Evolutionary conservation across 2,888 invertebrate species (phyloP), one percentile per base, ranked within the genome.

Genomic region (Caenorhabditis sp.): DNA sequence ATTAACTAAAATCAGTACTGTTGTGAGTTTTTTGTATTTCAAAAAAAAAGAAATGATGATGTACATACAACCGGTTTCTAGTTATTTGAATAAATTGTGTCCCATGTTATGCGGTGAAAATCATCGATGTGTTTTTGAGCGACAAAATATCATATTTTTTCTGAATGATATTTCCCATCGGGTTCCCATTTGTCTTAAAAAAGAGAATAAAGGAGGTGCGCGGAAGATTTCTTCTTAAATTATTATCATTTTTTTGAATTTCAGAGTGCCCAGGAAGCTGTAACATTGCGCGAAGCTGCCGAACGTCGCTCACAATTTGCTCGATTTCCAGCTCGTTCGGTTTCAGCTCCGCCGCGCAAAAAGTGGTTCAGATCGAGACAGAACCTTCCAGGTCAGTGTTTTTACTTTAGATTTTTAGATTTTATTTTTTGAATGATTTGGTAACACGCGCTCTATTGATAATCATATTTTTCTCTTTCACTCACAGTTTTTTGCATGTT

Each of bases 281-380:
- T 67, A 38, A 67, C 70, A n/a, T 53, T 75, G 1, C 70, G 76
- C 17, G 76, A 76, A 65, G 76, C 78, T 23, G 76, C 73, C 31
- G 76, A 76, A 67, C 60, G 76, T 31, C 69, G 80, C 10, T 68
- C 74, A n/a, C 74, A 76, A 56, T 80, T 78, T 49, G 73, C 76
- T 21, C 63, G 73, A 23, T 63, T 61, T 52, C 65, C 77, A 27
- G 67, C 75, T 27, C 63, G 80, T 31, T 74, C 76, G 17, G 80
- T 80, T 43, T 76, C 76, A 21, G 80, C 76, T n/a, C 80, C 80
- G 31, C 70, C 80, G 1, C 58, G 78, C 14, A 78, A 75, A 63
- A 66, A 72, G 63, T 80, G 80, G 80, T 78, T 78, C 36, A 27
- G 72, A 54, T 73, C 73, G 31, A 67, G 64, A 50, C 65, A 73